Conservation (phyloP, 2,113 vertebrate species). For the Malurus melanocephalus region DNA sequence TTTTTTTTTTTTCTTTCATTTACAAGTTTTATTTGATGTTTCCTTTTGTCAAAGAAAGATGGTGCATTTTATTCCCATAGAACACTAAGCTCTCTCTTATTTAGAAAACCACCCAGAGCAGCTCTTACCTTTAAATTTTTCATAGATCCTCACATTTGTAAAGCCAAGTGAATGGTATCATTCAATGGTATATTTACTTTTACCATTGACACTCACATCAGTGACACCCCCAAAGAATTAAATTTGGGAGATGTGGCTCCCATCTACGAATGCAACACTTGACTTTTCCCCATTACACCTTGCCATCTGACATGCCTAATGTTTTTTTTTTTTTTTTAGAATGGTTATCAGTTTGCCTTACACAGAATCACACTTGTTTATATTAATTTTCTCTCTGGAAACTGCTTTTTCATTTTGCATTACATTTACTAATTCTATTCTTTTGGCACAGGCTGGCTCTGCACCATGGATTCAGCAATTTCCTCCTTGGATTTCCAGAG, state of each 20-base stretch:
- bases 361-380: not conserved
- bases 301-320: not conserved
- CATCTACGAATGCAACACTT: not conserved
- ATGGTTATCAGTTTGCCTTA: not conserved
- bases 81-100: not conserved
- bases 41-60: too few species aligned
- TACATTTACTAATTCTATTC: not conserved
- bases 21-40: too few species aligned
- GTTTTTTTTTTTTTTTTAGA: not conserved
- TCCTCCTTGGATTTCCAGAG: conserved; percentile 11
- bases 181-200: too few species aligned
- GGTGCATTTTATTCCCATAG: not conserved
- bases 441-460: not conserved
- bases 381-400: not conserved
- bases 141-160: not conserved
- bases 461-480: not conserved
- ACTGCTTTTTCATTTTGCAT: not conserved
- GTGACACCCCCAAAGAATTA: not conserved
- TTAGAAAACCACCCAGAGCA: not conserved
- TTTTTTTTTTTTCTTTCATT: not conserved
- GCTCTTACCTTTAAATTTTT: not conserved
- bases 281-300: not conserved
- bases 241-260: not conserved
- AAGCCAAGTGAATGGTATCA: not conserved
- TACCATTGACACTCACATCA: not conserved